Base-by-base conservation (phyloP, 2,888 invertebrate genomes). In the Philhelius pedissequus region DNA sequence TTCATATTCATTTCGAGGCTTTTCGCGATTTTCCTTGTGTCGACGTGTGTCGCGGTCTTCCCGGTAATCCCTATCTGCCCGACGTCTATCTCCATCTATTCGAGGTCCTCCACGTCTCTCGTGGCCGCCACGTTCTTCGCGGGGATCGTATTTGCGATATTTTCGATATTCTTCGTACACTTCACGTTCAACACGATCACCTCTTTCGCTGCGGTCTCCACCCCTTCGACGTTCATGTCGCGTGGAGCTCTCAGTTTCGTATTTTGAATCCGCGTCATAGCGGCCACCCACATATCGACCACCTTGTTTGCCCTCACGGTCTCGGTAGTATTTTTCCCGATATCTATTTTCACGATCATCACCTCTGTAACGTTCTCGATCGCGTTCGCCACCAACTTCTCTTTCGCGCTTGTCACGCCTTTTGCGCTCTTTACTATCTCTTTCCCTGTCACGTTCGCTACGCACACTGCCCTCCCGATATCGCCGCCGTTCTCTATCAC, bases 201-300 rank as follows among this genome's bases (percentile, higher is more conserved):
- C 80, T 15, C 89, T 88, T 11, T 87, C 86, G 48, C 86, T 48
- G 60, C 87, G 87, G n/a, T 86, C 87, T 32, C 79, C 87, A 45
- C 86, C 86, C 25, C 86, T 88, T 87, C 79, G 88, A 86, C 64
- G 89, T 86, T 89, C 89, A 43, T 89, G 89, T 8, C 90, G 88
- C 13, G 87, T 86, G 0, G 91, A 90, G 78, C 93, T 92, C 89
- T 95, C 95, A 88, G 95, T 95, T 89, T 94, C 94, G 90, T 94
- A 94, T 89, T 94, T 94, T 1, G 94, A 94, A 75, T 95, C 95
- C 0, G 93, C 93, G 86, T 95, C 95, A 89, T 94, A 94, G 69
- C 87, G 86, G 43, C 73, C 76, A 22, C 86, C 93, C 35, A 87
- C 88, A 48, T 88, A 87, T 62, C 88, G 93, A 50, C 56, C 56